Base-by-base conservation (phyloP, 2,888 invertebrate species). In the Sesia bembeciformis region DNA sequence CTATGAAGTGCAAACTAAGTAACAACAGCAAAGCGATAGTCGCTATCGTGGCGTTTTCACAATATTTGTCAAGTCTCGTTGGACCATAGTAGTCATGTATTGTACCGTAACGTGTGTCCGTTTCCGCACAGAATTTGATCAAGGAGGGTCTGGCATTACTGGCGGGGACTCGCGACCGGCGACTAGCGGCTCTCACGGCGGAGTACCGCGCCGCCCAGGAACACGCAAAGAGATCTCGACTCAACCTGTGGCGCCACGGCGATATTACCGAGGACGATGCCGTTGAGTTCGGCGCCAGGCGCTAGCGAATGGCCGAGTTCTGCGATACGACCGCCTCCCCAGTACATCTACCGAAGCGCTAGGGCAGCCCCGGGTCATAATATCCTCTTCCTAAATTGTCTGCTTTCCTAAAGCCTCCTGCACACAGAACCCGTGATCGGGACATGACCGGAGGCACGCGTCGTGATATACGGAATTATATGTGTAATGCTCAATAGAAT, bases 171-270 rank as follows among this genome's bases (percentile, higher is more conserved):
- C 93, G 95, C 64, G 98, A 98, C 72, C 93, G 93, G 61, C 93
- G 96, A 65, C 92, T 98, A 62, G 92, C 93, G 59, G 92, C 93
- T 75, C 81, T 98, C 78, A 93, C 95, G 79, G 84, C 91, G 49
- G 96, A 96, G 70, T 98, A 98, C 85, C 92, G 92, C 74, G 93
- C 92, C 56, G 97, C 97, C 51, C 96, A 98, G 81, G 94, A 96
- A 61, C 91, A 92, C 62, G 98, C 98, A 39, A 95, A 96, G 86
- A 93, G 93, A 70, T 92, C 93, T 65, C 97, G 97, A 79, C 91
- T 93, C 68, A 96, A 95, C 83, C 94, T 99, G 70, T 99, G 99
- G 99, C 94, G 96, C 75, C 99, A 99, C 78, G 99, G 99, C n/a
- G 99, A 99, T 84, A 97, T 99, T 85, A 96, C 96, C 58, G 97